These are phyloP conservation scores for Achatina immaculata DNA, from an alignment of 1,140 invertebrate species.

Conservation along the genomic window DNA sequence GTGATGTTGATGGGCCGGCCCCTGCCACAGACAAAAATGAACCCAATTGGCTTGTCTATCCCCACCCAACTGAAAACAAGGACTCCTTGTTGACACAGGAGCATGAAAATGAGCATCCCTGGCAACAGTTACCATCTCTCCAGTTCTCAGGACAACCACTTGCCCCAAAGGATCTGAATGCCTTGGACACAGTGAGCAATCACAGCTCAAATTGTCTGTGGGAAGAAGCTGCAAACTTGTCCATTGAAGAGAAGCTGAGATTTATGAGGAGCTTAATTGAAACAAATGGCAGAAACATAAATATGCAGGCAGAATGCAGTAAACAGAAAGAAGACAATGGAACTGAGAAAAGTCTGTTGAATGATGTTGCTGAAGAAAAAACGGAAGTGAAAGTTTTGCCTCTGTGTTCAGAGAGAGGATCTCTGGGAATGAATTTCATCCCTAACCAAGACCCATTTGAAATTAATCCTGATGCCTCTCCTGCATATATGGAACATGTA, in stretches of 20 bases:
- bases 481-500: neutral
- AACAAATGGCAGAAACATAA: neutral
- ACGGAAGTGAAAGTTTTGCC: neutral
- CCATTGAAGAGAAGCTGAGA: neutral
- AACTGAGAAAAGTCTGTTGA: neutral
- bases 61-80: neutral
- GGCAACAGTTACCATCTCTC: neutral
- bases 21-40: neutral
- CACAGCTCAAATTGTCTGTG: neutral
- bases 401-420: neutral
- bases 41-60: neutral
- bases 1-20: neutral
- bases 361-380: neutral
- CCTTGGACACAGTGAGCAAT: too few species aligned
- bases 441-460: slow-evolving; percentile 29
- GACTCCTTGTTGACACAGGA: neutral
- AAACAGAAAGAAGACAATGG: neutral
- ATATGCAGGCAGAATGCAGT: neutral
- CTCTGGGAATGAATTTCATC: slow-evolving; percentile 18
- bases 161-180: neutral
- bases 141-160: neutral
- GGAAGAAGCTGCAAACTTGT: neutral
- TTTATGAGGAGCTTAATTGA: slow-evolving; percentile 6
- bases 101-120: neutral
- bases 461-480: neutral